These are phyloP conservation scores for Piprites chloris DNA, from an alignment of 2,113 vertebrate genomes.

Conservation along the genomic window DNA sequence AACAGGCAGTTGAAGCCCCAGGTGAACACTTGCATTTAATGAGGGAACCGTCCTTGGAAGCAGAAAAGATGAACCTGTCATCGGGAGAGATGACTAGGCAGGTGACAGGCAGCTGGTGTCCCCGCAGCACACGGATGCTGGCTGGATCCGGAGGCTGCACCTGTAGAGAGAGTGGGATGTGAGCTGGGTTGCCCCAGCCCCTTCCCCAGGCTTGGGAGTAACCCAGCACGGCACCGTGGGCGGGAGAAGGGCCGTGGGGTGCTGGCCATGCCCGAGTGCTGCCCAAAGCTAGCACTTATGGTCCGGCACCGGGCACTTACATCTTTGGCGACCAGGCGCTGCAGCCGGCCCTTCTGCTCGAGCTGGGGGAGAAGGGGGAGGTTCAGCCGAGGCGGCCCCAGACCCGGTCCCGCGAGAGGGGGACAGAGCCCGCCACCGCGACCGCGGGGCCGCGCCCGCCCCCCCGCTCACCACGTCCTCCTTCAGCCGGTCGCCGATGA, in stretches of 20 bases:
- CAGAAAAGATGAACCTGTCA: slow-evolving; percentile 87
- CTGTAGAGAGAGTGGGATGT: slow-evolving; percentile 54
- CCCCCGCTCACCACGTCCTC: slow-evolving; percentile 86
- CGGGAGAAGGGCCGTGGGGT: fast-evolving
- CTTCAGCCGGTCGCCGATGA: slow-evolving; percentile 85
- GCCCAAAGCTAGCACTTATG: fast-evolving
- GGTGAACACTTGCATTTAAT: slow-evolving; percentile 88
- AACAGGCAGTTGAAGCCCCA: background rate
- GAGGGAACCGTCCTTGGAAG: slow-evolving; percentile 91
- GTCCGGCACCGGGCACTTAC: slow-evolving; percentile 69
- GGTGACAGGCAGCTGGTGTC: slow-evolving; percentile 90
- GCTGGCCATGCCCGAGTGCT: fast-evolving
- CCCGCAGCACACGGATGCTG: slow-evolving; percentile 83
- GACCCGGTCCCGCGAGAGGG: background rate
- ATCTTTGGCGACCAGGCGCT: slow-evolving; percentile 86
- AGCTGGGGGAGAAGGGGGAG: slow-evolving; percentile 71
- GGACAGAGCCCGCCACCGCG: background rate
- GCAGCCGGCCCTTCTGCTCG: slow-evolving; percentile 90
- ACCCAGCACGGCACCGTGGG: fast-evolving
- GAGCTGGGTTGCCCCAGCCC: background rate
- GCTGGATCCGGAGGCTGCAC: slow-evolving; percentile 77
- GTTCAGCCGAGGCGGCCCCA: background rate
- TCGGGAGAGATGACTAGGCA: slow-evolving; percentile 90
- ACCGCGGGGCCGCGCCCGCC: background rate
- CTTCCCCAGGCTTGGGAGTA: background rate